These are phyloP conservation scores for Drosophila limbata DNA, from an alignment of 2,888 invertebrate species.

Conservation along the genomic window DNA sequence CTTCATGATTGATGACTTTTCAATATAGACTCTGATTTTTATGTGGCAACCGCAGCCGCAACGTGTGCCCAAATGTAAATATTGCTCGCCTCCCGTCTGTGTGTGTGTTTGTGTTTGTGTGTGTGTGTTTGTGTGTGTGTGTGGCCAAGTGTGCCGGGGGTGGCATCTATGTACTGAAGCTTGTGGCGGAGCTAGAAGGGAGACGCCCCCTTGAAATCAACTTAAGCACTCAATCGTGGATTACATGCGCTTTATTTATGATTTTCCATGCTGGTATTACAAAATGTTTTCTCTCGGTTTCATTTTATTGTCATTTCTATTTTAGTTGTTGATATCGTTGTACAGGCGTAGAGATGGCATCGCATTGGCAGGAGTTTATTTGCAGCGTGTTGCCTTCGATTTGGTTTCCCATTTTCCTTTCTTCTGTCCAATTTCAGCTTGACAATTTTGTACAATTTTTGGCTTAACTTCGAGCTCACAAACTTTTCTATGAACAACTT, in stretches of 20 bases:
- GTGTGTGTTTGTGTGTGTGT: background rate
- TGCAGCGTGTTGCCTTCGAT: conserved; percentile 45
- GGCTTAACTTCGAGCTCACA: conserved; percentile 59
- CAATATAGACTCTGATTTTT: conserved; percentile 65
- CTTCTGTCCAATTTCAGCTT: conserved; percentile 44
- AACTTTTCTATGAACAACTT: conserved; percentile 74
- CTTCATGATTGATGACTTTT: conserved; percentile 77
- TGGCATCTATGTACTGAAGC: conserved; percentile 13
- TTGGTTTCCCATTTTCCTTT: conserved; percentile 27
- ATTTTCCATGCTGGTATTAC: conserved; percentile 76
- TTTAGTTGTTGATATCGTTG: conserved; percentile 30
- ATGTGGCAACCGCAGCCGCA: conserved; percentile 51
- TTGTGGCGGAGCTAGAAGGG: conserved; percentile 17
- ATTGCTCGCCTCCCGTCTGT: conserved; percentile 31
- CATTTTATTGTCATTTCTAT: conserved; percentile 65
- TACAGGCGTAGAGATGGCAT: background rate
- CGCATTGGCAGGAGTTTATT: conserved; percentile 25
- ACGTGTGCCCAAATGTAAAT: conserved; percentile 71
- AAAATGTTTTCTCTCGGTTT: conserved; percentile 62
- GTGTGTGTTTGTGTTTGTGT: background rate
- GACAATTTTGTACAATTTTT: conserved; percentile 61
- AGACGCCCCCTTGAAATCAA: conserved; percentile 54
- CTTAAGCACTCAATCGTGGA: conserved; percentile 80
- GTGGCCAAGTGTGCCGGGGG: background rate
- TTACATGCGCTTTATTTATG: conserved; percentile 83